Conservation (phyloP, 2,113 vertebrate genomes). For the Platysternon megacephalum region DNA sequence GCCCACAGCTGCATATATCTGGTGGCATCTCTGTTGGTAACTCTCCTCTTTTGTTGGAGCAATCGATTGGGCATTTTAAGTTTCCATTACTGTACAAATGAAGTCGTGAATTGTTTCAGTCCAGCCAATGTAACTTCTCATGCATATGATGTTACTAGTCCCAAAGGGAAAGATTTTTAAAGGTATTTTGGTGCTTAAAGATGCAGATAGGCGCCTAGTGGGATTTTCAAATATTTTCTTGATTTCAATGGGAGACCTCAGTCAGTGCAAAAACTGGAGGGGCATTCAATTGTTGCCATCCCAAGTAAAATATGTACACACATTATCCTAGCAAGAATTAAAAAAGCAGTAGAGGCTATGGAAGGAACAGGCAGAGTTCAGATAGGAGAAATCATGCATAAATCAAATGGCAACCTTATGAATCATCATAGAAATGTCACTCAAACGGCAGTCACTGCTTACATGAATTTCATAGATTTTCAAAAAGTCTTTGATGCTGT, state of each 20-base stretch:
- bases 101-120: slow-evolving; percentile 4
- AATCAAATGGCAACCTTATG: neutral
- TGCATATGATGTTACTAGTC: neutral
- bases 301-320: neutral
- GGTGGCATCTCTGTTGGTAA: neutral
- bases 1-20: neutral
- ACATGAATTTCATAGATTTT: neutral
- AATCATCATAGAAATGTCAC: neutral
- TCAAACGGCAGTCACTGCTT: neutral
- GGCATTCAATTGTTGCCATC: neutral
- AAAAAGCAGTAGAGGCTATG: neutral
- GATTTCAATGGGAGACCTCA: neutral
- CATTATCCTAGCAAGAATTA: neutral
- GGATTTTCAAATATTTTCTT: neutral
- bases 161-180: neutral
- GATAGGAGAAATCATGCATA: neutral
- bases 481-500: neutral
- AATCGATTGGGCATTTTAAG: rapidly evolving
- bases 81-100: neutral
- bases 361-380: neutral
- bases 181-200: neutral
- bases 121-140: neutral
- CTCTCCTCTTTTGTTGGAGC: neutral
- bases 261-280: neutral
- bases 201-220: neutral